These are phyloP conservation scores for Dryas iulia DNA, from an alignment of 1,140 invertebrate species.

Conservation along the genomic window DNA sequence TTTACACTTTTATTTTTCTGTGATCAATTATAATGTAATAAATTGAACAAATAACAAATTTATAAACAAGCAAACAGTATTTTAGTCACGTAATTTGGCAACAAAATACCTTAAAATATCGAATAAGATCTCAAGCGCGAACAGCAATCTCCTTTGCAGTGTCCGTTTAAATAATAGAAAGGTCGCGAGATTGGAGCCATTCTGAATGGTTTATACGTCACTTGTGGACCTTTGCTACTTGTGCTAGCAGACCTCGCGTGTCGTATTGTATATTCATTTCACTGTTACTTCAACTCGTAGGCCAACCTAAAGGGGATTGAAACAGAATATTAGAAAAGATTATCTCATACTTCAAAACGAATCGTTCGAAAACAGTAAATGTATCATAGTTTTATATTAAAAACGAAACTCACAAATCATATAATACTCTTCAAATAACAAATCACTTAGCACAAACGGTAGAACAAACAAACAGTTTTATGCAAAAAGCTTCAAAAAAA, in stretches of 20 bases:
- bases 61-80: background rate
- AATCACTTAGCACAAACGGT: background rate
- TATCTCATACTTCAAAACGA: background rate
- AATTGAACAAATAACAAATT: no score
- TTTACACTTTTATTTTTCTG: no score
- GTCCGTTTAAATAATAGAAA: constrained; percentile 75
- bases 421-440: background rate
- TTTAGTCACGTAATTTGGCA: background rate
- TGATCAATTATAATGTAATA: no score
- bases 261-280: constrained; percentile 73
- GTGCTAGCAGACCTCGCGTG: constrained; percentile 58
- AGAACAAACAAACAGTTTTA: background rate
- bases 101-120: constrained; percentile 20
- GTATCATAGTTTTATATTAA: background rate
- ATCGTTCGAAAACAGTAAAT: background rate
- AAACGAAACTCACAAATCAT: background rate
- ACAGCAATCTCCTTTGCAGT: constrained; percentile 59
- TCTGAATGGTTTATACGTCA: constrained; percentile 76
- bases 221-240: constrained; percentile 66
- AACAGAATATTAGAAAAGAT: constrained; percentile 3
- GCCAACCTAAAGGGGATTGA: constrained; percentile 1
- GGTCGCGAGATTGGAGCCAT: constrained; percentile 71
- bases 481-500: background rate
- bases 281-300: constrained; percentile 44
- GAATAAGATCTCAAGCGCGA: constrained; percentile 31